phyloP scores from a whole-genome alignment of 2,888 invertebrate genomes.

The Leptopterna dolabrata region DNA sequence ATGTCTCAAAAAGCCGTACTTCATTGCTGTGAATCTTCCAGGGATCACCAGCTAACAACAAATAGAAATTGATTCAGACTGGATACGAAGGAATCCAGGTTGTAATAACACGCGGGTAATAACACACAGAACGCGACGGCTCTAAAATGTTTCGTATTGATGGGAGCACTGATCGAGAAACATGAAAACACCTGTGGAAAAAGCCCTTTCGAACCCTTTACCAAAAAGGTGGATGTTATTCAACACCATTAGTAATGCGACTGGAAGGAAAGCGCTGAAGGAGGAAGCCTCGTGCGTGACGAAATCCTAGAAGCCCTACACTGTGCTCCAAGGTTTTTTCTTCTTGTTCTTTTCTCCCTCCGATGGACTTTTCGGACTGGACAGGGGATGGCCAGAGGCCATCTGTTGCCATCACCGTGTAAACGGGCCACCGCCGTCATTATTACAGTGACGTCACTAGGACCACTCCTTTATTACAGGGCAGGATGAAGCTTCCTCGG shows the following conservation, averaged over 20 bases:
- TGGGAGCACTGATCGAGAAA: neutral
- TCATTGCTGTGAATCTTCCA: too few relatives aligned
- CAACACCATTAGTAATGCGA: constrained; percentile 42
- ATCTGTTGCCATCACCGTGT: constrained; percentile 53
- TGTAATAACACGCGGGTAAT: neutral
- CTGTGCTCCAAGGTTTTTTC: constrained; percentile 19
- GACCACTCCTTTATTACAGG: constrained; percentile 46
- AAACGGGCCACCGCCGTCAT: constrained; percentile 46
- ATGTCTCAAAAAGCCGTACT: too few relatives aligned
- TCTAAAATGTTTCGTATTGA: neutral
- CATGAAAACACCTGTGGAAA: neutral
- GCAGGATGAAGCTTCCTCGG: constrained; percentile 13
- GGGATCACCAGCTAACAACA: too few relatives aligned
- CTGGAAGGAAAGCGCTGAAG: constrained; percentile 36
- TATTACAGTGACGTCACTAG: constrained; percentile 44
- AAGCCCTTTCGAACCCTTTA: neutral
- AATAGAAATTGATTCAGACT: too few relatives aligned
- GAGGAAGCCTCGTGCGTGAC: constrained; percentile 50
- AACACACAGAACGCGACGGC: neutral
- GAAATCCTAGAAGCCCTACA: constrained; percentile 52
- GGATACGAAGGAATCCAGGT: too few relatives aligned
- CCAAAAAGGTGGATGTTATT: constrained; percentile 33
- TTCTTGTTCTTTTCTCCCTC: neutral
- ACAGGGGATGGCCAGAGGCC: constrained; percentile 35
- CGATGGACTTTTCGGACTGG: neutral